Percentiles rank a stretch among this genome's conserved stretches.
These are phyloP conservation scores for Melanogrammus aeglefinus DNA, from an alignment of 2,797 vertebrate genomes.

Conservation along the genomic window DNA sequence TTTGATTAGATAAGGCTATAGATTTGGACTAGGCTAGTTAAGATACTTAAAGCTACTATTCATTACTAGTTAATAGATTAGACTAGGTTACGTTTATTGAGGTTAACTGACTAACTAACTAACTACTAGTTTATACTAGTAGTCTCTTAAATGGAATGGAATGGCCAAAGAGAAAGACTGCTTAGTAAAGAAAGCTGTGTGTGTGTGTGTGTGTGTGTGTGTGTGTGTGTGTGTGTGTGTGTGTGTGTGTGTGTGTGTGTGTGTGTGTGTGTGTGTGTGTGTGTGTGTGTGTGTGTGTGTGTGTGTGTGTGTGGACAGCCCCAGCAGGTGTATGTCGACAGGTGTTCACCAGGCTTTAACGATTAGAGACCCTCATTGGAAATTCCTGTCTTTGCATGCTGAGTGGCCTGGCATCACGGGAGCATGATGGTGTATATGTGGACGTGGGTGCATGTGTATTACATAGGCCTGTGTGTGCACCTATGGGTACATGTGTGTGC, in stretches of 20 bases:
- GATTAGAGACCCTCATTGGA: conserved; percentile 42
- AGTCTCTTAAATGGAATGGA: too few relatives aligned
- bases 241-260: neutral
- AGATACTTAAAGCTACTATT: too few relatives aligned
- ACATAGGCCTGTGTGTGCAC: conserved; percentile 19
- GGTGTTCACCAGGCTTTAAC: conserved; percentile 26
- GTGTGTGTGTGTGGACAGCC: conserved; percentile 6
- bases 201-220: neutral
- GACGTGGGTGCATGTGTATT: neutral
- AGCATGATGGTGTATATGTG: conserved; percentile 5
- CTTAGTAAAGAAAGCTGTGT: neutral
- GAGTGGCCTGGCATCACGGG: conserved; percentile 22
- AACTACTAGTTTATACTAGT: too few relatives aligned
- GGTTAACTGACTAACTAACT: too few relatives aligned
- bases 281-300: neutral
- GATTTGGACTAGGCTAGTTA: too few relatives aligned
- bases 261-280: neutral
- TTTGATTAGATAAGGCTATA: too few relatives aligned
- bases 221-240: conserved; percentile 2
- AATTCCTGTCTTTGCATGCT: conserved; percentile 48
- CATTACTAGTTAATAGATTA: too few relatives aligned
- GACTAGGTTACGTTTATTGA: too few relatives aligned
- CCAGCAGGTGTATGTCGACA: conserved; percentile 51
- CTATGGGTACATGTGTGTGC: conserved; percentile 21
- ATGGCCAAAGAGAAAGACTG: neutral